A percentile compares a stretch with the other conserved stretches of the same genome.
These are phyloP conservation scores for Papilio elwesi DNA, from an alignment of 2,888 invertebrate species.

Conservation along the genomic window DNA sequence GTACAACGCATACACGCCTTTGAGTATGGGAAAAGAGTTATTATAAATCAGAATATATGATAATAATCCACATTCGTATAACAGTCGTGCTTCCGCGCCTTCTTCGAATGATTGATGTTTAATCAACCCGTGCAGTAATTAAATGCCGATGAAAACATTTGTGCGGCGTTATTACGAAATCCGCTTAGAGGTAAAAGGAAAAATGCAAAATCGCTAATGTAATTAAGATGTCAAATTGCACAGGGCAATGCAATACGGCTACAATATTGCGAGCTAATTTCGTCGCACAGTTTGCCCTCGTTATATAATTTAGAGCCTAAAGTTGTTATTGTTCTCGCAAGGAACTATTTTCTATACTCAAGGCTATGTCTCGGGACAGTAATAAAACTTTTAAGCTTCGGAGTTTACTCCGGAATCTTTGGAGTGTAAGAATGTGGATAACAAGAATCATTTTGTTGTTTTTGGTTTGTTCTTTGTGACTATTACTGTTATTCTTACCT, in stretches of 20 bases:
- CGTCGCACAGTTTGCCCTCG: slow-evolving; percentile 28
- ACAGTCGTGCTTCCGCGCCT: slow-evolving; percentile 8
- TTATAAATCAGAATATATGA: too few relatives aligned
- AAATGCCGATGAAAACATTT: slow-evolving; percentile 18
- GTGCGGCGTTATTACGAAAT: background rate
- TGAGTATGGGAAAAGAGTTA: slow-evolving; percentile 17
- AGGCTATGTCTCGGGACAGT: slow-evolving; percentile 13
- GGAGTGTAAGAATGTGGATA: background rate
- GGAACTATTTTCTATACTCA: slow-evolving; percentile 28
- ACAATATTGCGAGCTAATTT: slow-evolving; percentile 35
- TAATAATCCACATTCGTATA: slow-evolving; percentile 13
- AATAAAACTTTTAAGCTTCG: slow-evolving; percentile 21
- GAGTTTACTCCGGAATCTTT: background rate
- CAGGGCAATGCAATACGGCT: slow-evolving; percentile 18
- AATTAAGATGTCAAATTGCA: slow-evolving; percentile 33
- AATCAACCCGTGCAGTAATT: slow-evolving; percentile 18
- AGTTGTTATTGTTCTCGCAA: slow-evolving; percentile 28
- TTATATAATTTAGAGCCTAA: slow-evolving; percentile 18
- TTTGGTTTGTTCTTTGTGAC: background rate
- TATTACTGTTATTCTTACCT: too few relatives aligned
- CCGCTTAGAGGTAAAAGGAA: background rate
- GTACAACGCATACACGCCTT: slow-evolving; percentile 15
- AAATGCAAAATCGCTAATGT: background rate
- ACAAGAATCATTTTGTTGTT: background rate
- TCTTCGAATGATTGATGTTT: slow-evolving; percentile 35